phyloP scores from a whole-genome alignment of 1,140 invertebrate genomes.

The Euschistus heros region DNA sequence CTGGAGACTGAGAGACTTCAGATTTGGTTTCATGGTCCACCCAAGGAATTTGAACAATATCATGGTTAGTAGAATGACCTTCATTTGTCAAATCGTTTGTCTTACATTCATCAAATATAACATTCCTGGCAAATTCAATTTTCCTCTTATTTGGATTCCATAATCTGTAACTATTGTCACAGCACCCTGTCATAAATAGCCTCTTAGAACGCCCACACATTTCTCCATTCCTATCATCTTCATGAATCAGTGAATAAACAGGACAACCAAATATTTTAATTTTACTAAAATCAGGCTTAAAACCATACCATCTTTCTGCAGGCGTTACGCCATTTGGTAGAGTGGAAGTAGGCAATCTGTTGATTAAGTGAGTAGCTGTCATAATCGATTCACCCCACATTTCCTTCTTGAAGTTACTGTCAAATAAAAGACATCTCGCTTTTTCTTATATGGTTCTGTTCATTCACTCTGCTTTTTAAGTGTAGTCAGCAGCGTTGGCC shows the following conservation, averaged over 20 bases:
- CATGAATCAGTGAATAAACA: slow-evolving; percentile 18
- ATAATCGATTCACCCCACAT: background rate
- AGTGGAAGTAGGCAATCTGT: background rate
- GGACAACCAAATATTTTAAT: slow-evolving; percentile 27
- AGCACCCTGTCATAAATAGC: background rate
- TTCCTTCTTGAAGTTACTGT: background rate
- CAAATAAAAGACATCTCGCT: background rate
- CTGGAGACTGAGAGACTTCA: background rate
- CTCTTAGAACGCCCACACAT: background rate
- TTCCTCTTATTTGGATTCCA: background rate
- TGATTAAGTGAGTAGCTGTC: background rate
- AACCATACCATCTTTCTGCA: slow-evolving; percentile 25
- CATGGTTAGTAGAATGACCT: background rate
- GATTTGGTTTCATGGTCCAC: background rate
- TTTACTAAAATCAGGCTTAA: slow-evolving; percentile 27
- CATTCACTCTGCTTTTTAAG: too few species aligned
- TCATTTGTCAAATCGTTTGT: background rate
- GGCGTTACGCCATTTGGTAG: slow-evolving; percentile 8
- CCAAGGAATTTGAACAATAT: background rate
- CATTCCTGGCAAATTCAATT: background rate
- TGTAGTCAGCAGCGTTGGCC: too few species aligned
- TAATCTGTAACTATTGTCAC: background rate
- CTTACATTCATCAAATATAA: background rate
- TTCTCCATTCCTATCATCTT: slow-evolving; percentile 5
- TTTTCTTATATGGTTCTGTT: slow-evolving; percentile 7